Conservation (phyloP, 2,888 invertebrate species). For the Serripes groenlandicus region DNA sequence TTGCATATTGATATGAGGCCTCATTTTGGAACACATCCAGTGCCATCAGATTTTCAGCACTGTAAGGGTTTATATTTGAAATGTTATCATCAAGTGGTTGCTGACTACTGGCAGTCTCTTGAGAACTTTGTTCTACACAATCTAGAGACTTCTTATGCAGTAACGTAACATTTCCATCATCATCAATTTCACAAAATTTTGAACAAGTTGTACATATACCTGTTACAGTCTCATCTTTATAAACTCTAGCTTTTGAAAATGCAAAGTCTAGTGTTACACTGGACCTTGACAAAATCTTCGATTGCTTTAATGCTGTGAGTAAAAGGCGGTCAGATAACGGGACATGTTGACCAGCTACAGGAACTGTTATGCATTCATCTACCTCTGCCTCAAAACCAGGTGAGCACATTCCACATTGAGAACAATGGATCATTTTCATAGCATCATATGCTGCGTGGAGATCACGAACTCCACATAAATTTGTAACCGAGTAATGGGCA, state of each 20-base stretch:
- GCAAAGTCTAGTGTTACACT: neutral
- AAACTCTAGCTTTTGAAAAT: neutral
- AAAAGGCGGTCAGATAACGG: neutral
- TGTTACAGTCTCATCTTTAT: neutral
- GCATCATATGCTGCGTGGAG: neutral
- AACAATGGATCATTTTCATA: neutral
- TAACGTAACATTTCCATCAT: neutral
- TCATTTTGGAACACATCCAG: slow-evolving; percentile 5
- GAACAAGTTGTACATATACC: neutral
- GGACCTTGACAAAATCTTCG: neutral
- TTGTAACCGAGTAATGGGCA: neutral
- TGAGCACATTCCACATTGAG: neutral
- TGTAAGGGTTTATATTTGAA: neutral
- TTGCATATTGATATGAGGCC: neutral
- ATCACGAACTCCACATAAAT: neutral
- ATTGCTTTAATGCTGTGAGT: neutral
- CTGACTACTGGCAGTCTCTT: neutral
- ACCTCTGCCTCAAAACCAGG: neutral
- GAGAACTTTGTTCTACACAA: neutral
- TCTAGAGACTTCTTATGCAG: neutral
- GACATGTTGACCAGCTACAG: neutral
- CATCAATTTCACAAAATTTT: neutral
- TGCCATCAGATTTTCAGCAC: neutral
- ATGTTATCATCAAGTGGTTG: neutral
- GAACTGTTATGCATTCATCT: neutral